phyloP scores from a whole-genome alignment of 2,888 invertebrate genomes.

The Mycalesis mineus region DNA sequence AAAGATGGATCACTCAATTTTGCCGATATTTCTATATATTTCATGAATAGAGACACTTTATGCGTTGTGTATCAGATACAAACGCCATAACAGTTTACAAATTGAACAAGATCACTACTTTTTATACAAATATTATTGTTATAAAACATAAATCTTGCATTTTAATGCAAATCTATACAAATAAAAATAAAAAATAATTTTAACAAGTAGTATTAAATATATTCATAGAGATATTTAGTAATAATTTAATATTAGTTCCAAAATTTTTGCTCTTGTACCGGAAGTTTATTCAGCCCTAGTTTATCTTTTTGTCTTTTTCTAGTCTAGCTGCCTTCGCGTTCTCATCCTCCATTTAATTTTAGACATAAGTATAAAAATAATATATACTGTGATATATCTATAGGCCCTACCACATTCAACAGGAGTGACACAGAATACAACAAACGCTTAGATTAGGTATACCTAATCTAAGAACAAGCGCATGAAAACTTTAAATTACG shows the following conservation, averaged over 20 bases:
- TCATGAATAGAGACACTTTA: constrained; percentile 47
- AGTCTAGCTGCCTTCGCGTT: background rate
- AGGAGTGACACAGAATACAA: too few species aligned
- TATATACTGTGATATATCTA: background rate
- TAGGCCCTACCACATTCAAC: too few species aligned
- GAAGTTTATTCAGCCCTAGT: constrained; percentile 37
- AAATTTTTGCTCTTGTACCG: constrained; percentile 39
- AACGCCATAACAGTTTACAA: constrained; percentile 74
- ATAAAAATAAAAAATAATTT: background rate
- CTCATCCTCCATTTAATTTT: background rate
- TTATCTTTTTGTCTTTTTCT: constrained; percentile 27
- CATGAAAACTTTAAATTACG: too few species aligned
- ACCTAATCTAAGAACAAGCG: too few species aligned
- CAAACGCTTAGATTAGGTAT: too few species aligned
- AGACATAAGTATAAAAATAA: background rate
- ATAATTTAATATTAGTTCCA: constrained; percentile 28
- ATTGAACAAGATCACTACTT: constrained; percentile 35
- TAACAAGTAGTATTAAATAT: background rate
- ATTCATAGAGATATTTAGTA: background rate
- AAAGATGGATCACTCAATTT: constrained; percentile 31
- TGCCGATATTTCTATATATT: constrained; percentile 34
- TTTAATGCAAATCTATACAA: background rate
- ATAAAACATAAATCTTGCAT: background rate
- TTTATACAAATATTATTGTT: background rate
- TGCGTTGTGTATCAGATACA: constrained; percentile 72